These are phyloP conservation scores for Heteronetta atricapilla DNA, from an alignment of 2,113 vertebrate genomes.

Conservation along the genomic window DNA sequence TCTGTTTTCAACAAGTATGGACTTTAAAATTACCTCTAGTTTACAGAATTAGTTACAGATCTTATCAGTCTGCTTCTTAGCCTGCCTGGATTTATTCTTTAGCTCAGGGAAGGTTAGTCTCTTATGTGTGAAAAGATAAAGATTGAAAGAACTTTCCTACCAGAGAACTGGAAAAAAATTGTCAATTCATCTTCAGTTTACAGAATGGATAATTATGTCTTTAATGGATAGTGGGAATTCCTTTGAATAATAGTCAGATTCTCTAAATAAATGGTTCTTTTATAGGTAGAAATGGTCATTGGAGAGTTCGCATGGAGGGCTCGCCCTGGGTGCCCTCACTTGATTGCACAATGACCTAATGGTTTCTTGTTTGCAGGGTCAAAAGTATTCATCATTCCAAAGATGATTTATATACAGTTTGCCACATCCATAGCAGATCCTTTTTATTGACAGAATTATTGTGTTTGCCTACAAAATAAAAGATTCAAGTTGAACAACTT, in stretches of 20 bases:
- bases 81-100: background rate
- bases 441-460: background rate
- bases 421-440: background rate
- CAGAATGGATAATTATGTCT: background rate
- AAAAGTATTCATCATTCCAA: background rate
- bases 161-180: background rate
- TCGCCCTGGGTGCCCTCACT: background rate
- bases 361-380: background rate
- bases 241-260: background rate
- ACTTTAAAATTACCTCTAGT: background rate
- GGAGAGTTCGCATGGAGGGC: background rate
- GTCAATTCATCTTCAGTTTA: background rate
- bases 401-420: background rate
- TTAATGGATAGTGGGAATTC: background rate
- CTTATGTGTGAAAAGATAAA: background rate
- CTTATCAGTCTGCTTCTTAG: background rate
- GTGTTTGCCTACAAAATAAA: background rate
- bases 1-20: background rate
- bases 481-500: background rate
- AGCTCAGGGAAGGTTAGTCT: background rate
- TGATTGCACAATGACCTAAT: background rate
- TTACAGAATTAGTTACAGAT: background rate
- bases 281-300: background rate
- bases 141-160: background rate
- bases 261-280: background rate